phyloP scores from a whole-genome alignment of 1,140 invertebrate species.

The Apocrypta bakeri region DNA sequence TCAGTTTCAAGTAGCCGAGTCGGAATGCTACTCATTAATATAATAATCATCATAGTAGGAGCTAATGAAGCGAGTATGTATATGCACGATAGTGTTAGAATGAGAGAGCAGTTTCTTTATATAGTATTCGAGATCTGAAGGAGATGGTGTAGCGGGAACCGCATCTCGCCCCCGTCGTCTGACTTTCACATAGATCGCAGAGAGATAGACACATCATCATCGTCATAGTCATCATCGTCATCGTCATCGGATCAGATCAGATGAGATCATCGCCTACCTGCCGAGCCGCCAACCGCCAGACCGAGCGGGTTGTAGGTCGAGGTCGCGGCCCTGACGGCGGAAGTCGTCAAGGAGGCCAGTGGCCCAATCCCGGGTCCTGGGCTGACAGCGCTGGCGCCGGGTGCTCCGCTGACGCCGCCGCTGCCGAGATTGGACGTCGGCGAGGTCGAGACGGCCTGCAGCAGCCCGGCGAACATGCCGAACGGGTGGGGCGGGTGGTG shows the following conservation, averaged over 20 bases:
- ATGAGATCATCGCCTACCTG: constrained; percentile 77
- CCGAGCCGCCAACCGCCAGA: constrained; percentile 83
- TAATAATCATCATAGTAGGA: constrained; percentile 19
- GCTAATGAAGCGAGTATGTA: constrained; percentile 33
- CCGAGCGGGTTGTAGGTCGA: constrained; percentile 88
- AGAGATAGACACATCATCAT: constrained; percentile 17
- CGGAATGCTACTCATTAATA: background rate
- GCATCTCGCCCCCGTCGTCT: constrained; percentile 68
- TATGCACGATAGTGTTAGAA: constrained; percentile 37
- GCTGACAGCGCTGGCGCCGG: constrained; percentile 57
- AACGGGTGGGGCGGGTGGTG: constrained; percentile 64
- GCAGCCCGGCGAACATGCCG: constrained; percentile 73
- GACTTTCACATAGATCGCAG: constrained; percentile 18
- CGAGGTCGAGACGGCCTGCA: constrained; percentile 72
- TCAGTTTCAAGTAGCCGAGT: constrained; percentile 17
- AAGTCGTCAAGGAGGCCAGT: constrained; percentile 84
- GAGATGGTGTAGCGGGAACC: constrained; percentile 71
- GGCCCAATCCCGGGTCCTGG: constrained; percentile 69
- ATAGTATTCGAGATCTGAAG: constrained; percentile 59
- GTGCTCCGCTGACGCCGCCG: constrained; percentile 54
- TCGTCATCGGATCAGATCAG: background rate
- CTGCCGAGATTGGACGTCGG: constrained; percentile 61
- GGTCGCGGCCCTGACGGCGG: constrained; percentile 79
- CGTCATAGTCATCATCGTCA: background rate
- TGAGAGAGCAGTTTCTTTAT: constrained; percentile 41